Evolutionary conservation across 2,113 vertebrate genomes (phyloP).

Genomic region (Xenus cinereus): DNA sequence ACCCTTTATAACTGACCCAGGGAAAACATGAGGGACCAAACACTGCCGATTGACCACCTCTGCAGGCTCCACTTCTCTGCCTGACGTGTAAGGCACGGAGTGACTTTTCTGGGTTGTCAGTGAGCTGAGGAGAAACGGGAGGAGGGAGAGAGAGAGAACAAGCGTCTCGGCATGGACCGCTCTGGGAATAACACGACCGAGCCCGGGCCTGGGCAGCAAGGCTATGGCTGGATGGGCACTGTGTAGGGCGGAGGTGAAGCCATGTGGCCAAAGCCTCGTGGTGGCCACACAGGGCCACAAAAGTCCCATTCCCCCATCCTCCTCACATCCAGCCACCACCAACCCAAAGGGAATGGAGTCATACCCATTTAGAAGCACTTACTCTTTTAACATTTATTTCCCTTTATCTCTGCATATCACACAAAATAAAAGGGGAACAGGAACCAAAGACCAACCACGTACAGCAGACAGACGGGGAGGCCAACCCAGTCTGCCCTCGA

Average conservation of each 20-base stretch:
- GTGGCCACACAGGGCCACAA: neutral
- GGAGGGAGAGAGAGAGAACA: neutral
- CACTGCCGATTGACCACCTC: neutral
- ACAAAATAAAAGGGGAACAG: neutral
- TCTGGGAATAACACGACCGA: neutral
- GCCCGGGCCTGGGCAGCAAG: neutral
- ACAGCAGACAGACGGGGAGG: neutral
- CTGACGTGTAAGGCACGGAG: neutral
- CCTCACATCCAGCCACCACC: neutral
- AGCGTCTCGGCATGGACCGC: accelerated
- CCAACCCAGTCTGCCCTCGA: neutral
- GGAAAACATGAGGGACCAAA: neutral
- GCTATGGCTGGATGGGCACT: neutral
- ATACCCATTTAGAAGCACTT: neutral
- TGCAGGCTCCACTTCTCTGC: neutral
- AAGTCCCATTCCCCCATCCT: neutral
- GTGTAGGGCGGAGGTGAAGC: neutral
- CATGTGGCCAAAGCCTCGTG: accelerated
- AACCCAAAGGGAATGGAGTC: neutral
- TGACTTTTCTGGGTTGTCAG: neutral
- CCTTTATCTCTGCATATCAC: neutral
- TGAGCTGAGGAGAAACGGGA: neutral
- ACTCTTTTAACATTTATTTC: neutral
- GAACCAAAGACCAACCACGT: no score
- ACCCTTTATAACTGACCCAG: neutral